A percentile compares a stretch with the other conserved stretches of the same genome.
Conservation (phyloP, 1,140 invertebrate species). For the Drosophila ananassae region DNA sequence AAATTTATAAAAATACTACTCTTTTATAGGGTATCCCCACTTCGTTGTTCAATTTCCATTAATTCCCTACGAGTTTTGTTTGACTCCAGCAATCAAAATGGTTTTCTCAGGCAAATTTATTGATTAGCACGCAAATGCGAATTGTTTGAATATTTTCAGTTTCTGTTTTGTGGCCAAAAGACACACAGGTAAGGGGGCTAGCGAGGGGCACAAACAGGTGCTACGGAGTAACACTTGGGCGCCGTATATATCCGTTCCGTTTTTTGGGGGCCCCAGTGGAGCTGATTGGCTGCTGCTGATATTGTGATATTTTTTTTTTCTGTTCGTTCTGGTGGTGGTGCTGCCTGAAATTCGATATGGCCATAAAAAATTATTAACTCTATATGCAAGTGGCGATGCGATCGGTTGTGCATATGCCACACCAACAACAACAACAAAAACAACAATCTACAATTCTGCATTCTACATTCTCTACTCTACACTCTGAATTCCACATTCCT, state of each 20-base stretch:
- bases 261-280: constrained; percentile 1
- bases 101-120: constrained; percentile 80
- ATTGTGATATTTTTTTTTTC: background rate
- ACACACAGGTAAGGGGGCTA: constrained; percentile 15
- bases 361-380: constrained; percentile 64
- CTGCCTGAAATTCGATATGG: constrained; percentile 70
- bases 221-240: constrained; percentile 36
- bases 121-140: constrained; percentile 80
- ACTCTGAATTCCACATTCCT: constrained; percentile 28
- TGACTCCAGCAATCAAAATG: constrained; percentile 72
- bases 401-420: constrained; percentile 39
- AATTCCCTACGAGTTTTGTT: constrained; percentile 33
- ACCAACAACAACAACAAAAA: background rate
- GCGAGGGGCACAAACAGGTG: constrained; percentile 33
- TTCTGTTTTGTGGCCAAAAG: constrained; percentile 57
- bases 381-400: constrained; percentile 35
- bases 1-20: background rate
- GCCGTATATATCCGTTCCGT: constrained; percentile 33
- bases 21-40: constrained; percentile 26
- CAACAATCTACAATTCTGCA: constrained; percentile 28
- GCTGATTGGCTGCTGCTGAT: constrained; percentile 6
- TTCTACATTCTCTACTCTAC: constrained; percentile 1
- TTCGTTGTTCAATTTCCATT: background rate
- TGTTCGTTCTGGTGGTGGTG: constrained; percentile 11
- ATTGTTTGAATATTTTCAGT: constrained; percentile 78